phyloP scores from a whole-genome alignment of 2,888 invertebrate genomes.

The Amblyjoppa fuscipennis region DNA sequence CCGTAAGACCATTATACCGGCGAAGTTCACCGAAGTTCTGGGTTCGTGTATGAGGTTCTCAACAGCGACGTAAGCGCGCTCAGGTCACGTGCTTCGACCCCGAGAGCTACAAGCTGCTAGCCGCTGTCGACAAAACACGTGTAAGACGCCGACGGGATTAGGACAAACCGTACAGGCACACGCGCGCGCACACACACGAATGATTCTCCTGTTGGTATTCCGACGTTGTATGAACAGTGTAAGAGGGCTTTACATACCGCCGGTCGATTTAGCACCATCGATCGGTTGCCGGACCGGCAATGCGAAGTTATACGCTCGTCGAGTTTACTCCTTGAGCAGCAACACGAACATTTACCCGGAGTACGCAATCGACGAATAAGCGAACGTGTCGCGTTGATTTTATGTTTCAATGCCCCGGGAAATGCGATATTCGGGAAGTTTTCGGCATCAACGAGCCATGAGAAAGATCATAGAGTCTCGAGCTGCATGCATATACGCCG shows the following conservation, averaged over 20 bases:
- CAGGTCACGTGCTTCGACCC: conserved; percentile 22
- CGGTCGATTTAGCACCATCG: conserved; percentile 56
- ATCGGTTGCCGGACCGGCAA: conserved; percentile 28
- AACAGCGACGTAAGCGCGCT: conserved; percentile 26
- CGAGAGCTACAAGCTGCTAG: conserved; percentile 16
- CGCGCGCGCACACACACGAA: conserved; percentile 12
- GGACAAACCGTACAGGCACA: neutral
- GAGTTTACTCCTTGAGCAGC: conserved; percentile 21
- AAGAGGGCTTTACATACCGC: conserved; percentile 34
- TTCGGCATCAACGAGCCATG: too few relatives aligned
- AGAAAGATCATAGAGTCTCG: neutral
- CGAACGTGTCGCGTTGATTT: conserved; percentile 8
- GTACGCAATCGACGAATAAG: neutral
- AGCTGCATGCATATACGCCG: neutral
- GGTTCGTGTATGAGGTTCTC: neutral
- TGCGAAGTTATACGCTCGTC: neutral
- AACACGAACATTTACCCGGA: conserved; percentile 5
- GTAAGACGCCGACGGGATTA: conserved; percentile 58
- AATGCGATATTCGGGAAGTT: neutral
- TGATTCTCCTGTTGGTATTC: conserved; percentile 35
- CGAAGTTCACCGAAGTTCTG: conserved; percentile 25
- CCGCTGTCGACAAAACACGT: conserved; percentile 57
- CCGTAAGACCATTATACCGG: neutral
- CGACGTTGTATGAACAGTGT: conserved; percentile 39
- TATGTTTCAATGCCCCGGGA: neutral